A percentile compares a stretch with the other conserved stretches of the same genome.
These are phyloP conservation scores for Irena cyanogastra DNA, from an alignment of 2,113 vertebrate species.

Conservation along the genomic window DNA sequence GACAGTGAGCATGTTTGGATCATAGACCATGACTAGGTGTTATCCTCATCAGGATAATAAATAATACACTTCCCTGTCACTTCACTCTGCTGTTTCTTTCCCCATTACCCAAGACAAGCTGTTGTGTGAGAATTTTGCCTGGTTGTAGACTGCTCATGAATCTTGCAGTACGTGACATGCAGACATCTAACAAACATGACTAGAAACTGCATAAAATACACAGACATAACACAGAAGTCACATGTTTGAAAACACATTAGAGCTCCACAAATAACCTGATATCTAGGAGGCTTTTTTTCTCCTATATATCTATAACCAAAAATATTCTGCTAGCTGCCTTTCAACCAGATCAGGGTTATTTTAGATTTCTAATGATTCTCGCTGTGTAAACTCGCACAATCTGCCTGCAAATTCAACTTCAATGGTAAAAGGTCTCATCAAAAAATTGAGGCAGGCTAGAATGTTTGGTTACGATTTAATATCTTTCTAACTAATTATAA, in stretches of 20 bases:
- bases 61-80: conserved; percentile 25
- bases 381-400: conserved; percentile 5
- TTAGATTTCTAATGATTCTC: conserved; percentile 18
- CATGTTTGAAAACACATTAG: conserved; percentile 20
- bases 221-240: neutral
- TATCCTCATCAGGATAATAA: conserved; percentile 6
- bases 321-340: neutral
- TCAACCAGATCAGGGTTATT: neutral
- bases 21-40: neutral
- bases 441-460: conserved; percentile 21
- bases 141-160: conserved; percentile 38
- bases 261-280: neutral
- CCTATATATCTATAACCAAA: neutral
- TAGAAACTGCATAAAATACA: conserved; percentile 22
- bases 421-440: conserved; percentile 24
- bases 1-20: neutral
- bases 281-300: neutral
- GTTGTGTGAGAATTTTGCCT: conserved; percentile 35
- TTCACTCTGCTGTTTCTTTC: neutral
- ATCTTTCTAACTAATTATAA: conserved; percentile 46
- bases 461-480: conserved; percentile 48
- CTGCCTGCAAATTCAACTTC: neutral
- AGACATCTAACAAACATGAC: conserved; percentile 28
- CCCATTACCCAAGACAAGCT: conserved; percentile 40
- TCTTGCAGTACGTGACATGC: conserved; percentile 38